Base-by-base conservation (phyloP, 2,888 invertebrate genomes). In the Yponomeuta evonymella region DNA sequence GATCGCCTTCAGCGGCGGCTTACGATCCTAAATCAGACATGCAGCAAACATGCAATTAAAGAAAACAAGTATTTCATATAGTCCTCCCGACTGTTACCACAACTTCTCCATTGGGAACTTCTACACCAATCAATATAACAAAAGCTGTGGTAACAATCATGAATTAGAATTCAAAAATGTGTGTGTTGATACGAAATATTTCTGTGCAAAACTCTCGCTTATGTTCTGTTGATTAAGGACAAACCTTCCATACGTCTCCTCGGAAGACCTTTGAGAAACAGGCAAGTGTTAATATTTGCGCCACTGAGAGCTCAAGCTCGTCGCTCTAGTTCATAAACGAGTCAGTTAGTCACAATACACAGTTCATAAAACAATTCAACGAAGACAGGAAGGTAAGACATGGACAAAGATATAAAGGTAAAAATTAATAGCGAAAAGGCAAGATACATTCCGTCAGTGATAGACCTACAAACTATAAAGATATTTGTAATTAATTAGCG, bases 201-300 rank as follows among this genome's bases (percentile, higher is more conserved):
- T 33, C 36, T 30, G 71, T 71, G 71, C 71, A 64, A 43, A 70
- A 84, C 86, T 87, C 80, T 86, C 82, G 83, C 80, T 84, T 82
- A 88, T 87, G 43, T 88, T 86, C 84, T 80, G 48, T 71, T 79
- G 79, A 76, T 83, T 81, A 84, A 81, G 81, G 87, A 94, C 94
- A 93, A 94, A 94, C 94, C 94, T 94, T 94, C 93, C 93, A 93
- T 84, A 91, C 90, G 87, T 93, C 90, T 93, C 94, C 94, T 80
- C 94, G 94, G 90, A 93, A 94, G 94, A 94, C 94, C 94, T 94
- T 90, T 84, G 87, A 87, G 89, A 90, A 89, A 89, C 83, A 88
- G 83, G 84, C 83, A 87, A 88, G 86, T 83, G 87, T 87, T 89
- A 89, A 85, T 86, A 85, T 86, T 84, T 86, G 83, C 85, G 83